These are phyloP conservation scores for Isurus oxyrinchus DNA, from an alignment of 2,113 vertebrate genomes.

Conservation along the genomic window DNA sequence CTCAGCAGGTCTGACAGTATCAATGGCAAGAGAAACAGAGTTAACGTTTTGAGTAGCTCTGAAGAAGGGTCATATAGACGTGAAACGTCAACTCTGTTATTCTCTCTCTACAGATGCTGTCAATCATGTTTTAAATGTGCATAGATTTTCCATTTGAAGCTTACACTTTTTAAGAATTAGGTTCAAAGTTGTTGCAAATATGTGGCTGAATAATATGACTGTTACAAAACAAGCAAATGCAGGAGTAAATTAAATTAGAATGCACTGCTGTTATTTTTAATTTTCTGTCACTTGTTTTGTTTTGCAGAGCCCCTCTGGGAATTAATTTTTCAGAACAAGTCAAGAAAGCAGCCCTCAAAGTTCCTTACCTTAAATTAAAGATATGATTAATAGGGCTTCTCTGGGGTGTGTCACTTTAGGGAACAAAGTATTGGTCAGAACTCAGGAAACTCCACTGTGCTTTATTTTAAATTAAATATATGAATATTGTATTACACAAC, in stretches of 20 bases:
- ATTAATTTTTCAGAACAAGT: constrained; percentile 77
- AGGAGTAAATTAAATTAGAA: background rate
- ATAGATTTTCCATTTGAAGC: background rate
- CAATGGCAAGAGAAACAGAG: no score
- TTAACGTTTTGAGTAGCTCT: no score
- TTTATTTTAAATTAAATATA: background rate
- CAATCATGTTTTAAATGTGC: background rate
- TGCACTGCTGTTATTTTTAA: background rate
- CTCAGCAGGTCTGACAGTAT: no score
- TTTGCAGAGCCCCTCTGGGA: constrained; percentile 73
- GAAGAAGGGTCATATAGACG: no score
- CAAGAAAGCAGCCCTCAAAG: constrained; percentile 68
- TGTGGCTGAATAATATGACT: no score
- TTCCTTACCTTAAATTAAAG: constrained; percentile 63
- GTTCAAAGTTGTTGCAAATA: constrained; percentile 37
- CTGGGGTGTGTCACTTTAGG: background rate
- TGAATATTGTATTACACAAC: background rate
- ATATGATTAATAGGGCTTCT: constrained; percentile 42
- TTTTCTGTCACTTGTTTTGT: constrained; percentile 16
- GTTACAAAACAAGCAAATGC: background rate
- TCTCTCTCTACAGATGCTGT: no score
- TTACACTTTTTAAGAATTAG: background rate
- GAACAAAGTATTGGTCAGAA: background rate
- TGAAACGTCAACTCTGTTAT: no score
- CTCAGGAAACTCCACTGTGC: background rate